Conservation (phyloP, 30 jellyfish, hydroid and myxozoan genomes). For the Hydractinia symbiolongicarpus region DNA sequence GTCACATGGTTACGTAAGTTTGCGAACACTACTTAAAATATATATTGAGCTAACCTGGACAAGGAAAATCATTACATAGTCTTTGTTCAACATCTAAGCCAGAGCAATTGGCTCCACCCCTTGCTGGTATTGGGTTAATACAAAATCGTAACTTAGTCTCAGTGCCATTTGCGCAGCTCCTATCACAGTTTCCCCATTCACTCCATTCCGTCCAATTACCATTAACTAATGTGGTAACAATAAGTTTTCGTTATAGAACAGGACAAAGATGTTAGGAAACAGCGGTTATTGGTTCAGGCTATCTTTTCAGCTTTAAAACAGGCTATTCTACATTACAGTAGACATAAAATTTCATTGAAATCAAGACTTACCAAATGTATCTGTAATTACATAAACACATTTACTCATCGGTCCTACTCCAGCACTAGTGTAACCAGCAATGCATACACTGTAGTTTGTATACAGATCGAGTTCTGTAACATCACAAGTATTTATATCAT, state of each 20-base stretch:
- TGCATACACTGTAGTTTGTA: constrained; percentile 8
- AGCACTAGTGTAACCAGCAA: constrained; percentile 1
- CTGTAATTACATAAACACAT: background rate
- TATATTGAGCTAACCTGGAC: constrained; percentile 40
- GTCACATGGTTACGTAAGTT: background rate
- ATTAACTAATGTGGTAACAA: background rate
- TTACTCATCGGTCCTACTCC: background rate
- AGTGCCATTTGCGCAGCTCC: constrained; percentile 42
- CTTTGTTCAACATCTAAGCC: constrained; percentile 16
- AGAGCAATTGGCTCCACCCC: constrained; percentile 37
- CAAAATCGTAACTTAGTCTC: constrained; percentile 26
- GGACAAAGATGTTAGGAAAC: too few species aligned
- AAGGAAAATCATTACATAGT: constrained; percentile 27
- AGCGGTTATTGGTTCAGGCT: background rate
- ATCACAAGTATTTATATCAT: background rate
- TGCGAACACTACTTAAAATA: background rate
- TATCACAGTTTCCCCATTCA: constrained; percentile 35
- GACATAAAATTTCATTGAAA: background rate
- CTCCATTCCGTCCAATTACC: constrained; percentile 48
- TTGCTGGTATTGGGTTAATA: constrained; percentile 33
- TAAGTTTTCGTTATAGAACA: too few species aligned
- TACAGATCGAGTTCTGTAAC: background rate
- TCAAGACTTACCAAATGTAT: constrained; percentile 7
- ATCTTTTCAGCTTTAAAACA: background rate
- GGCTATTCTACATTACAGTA: background rate